phyloP scores from a whole-genome alignment of 2,113 vertebrate species.

The Copsychus sechellarum region DNA sequence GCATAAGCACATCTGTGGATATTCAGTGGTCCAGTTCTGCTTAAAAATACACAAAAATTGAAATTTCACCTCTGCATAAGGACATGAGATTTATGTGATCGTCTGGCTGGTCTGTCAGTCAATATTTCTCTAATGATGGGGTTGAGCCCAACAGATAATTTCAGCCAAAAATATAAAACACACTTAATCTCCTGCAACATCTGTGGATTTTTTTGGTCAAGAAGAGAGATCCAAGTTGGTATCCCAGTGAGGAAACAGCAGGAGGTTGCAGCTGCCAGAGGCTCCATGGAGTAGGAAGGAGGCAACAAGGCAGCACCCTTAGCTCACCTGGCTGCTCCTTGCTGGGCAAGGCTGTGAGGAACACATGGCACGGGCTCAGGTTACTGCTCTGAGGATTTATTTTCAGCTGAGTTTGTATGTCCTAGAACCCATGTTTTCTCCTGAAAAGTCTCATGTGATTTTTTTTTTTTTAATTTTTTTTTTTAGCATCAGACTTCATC shows the following conservation, averaged over 20 bases:
- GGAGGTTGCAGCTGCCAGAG: not conserved
- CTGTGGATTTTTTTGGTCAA: not conserved
- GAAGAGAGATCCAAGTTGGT: not conserved
- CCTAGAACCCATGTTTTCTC: not conserved
- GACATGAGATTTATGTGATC: not conserved
- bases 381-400: not conserved
- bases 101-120: not conserved
- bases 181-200: not conserved
- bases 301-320: accelerated
- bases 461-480: not conserved
- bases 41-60: not conserved
- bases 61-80: not conserved
- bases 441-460: not conserved
- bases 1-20: not conserved
- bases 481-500: not conserved
- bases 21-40: not conserved
- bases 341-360: not conserved
- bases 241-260: not conserved
- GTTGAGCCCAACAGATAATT: not conserved
- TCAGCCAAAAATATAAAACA: not conserved
- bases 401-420: not conserved
- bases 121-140: not conserved
- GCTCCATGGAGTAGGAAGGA: not conserved
- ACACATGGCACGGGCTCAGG: accelerated
- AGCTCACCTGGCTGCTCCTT: not conserved